These are phyloP conservation scores for Apamea monoglypha DNA, from an alignment of 2,888 invertebrate species.

Conservation along the genomic window DNA sequence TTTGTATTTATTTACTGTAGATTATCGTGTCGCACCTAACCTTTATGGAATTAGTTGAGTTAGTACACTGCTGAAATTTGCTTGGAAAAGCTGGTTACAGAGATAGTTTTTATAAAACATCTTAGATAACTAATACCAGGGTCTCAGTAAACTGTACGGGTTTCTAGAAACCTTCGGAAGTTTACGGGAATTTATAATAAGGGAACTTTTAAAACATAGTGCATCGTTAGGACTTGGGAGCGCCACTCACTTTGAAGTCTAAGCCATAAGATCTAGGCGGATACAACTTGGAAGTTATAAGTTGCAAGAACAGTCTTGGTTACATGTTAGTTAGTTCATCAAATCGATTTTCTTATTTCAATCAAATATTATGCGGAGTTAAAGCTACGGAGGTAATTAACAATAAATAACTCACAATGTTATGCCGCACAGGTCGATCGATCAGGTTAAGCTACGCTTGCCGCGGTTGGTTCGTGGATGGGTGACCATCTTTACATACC, in stretches of 20 bases:
- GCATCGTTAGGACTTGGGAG: constrained; percentile 15
- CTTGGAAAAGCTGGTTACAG: background rate
- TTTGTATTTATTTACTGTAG: background rate
- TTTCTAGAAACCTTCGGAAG: constrained; percentile 13
- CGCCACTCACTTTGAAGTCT: constrained; percentile 4
- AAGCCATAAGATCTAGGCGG: background rate
- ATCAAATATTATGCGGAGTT: background rate
- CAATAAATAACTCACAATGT: background rate
- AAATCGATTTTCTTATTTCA: background rate
- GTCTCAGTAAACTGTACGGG: background rate
- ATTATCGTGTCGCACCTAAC: no score
- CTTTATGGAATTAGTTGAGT: background rate
- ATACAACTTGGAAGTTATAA: background rate
- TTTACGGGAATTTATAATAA: constrained; percentile 13
- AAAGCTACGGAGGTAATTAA: no score
- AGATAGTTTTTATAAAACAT: constrained; percentile 27
- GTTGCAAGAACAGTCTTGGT: background rate
- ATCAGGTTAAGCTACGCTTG: no score
- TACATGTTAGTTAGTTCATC: background rate
- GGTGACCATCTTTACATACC: no score
- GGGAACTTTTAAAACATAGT: background rate
- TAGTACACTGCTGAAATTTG: no score
- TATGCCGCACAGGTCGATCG: no score
- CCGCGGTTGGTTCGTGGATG: no score
- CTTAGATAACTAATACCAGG: constrained; percentile 9